These are phyloP conservation scores for Recurvirostra avosetta DNA, from an alignment of 2,113 vertebrate species.

Conservation along the genomic window DNA sequence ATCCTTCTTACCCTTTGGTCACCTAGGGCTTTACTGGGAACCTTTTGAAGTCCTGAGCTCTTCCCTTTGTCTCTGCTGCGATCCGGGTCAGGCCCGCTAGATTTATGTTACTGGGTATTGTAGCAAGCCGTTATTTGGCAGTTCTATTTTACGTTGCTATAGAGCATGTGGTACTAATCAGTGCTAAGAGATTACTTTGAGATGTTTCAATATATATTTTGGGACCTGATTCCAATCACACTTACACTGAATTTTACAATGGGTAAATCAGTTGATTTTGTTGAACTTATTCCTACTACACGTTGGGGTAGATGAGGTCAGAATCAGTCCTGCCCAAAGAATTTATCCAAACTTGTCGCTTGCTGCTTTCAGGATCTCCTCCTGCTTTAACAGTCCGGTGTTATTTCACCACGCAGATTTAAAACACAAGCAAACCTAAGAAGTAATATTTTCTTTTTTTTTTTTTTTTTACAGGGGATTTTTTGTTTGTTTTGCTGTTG, in stretches of 20 bases:
- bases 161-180: conserved; percentile 63
- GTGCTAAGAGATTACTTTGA: conserved; percentile 56
- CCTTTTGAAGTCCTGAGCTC: conserved; percentile 20
- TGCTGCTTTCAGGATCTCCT: neutral
- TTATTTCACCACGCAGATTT: neutral
- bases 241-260: conserved; percentile 31
- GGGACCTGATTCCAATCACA: conserved; percentile 38
- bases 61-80: neutral
- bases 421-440: neutral
- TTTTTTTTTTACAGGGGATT: neutral
- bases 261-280: conserved; percentile 27
- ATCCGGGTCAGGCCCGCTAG: neutral
- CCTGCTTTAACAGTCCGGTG: neutral
- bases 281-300: neutral
- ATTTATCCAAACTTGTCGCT: neutral
- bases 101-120: conserved; percentile 39
- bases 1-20: conserved; percentile 17
- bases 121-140: conserved; percentile 9
- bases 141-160: conserved; percentile 18
- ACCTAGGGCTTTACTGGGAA: neutral
- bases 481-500: neutral
- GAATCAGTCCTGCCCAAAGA: neutral
- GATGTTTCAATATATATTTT: conserved; percentile 22
- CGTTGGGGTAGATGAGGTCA: neutral
- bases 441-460: neutral